These are phyloP conservation scores for Tanypteryx hageni DNA, from an alignment of 2,888 invertebrate genomes.

Conservation along the genomic window DNA sequence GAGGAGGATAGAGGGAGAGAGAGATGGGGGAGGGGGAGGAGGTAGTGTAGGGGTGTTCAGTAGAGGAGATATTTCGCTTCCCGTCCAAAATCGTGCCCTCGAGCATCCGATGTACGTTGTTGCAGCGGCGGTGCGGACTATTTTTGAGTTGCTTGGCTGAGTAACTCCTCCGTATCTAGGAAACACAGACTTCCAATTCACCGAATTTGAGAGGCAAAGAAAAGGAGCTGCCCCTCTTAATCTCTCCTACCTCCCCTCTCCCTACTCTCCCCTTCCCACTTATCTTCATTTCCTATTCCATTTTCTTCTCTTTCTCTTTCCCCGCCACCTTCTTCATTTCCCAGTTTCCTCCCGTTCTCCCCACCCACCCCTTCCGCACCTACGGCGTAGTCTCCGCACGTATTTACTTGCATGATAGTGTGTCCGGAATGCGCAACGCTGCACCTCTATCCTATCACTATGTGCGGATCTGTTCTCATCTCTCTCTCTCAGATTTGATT, in stretches of 20 bases:
- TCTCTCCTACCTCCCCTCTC: background rate
- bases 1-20: background rate
- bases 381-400: background rate
- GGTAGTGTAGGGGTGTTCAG: background rate
- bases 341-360: background rate
- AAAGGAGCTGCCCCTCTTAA: background rate
- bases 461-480: background rate
- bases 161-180: conserved; percentile 9
- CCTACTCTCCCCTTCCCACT: background rate
- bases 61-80: background rate
- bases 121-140: background rate
- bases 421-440: conserved; percentile 23
- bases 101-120: background rate
- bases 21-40: background rate
- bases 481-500: background rate
- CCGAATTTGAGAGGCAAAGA: background rate
- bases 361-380: background rate
- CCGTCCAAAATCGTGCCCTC: background rate
- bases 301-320: background rate
- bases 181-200: background rate
- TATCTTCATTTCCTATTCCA: background rate
- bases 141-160: background rate
- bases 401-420: conserved; percentile 36
- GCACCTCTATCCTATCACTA: background rate
- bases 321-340: background rate